Evolutionary conservation across 2,888 invertebrate species (phyloP), one percentile per base, ranked within the genome.

Genomic region (Yponomeuta cagnagella): DNA sequence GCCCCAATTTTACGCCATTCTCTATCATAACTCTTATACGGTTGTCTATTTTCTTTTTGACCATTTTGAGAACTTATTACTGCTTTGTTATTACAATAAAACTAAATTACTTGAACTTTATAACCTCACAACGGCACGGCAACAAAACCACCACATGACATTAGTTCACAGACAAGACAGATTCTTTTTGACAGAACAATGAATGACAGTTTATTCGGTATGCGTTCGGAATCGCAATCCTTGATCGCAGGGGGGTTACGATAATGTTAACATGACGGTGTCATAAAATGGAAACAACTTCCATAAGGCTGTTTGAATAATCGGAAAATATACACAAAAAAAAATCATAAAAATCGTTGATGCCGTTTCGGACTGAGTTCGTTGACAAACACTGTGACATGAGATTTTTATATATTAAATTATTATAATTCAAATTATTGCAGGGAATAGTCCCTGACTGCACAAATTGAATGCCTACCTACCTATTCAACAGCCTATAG

Each of bases 21-120:
- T 99, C 99, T 80, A 99, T 98, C 91, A 99, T 94, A 33, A 97
- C 95, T 69, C 98, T 94, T 73, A 99, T 97, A 71, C 99, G 95
- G 83, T 98, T 98, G 86, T 99, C 99, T 78, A 99, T 96, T 92
- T 99, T 99, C 89, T 98, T 98, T 77, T 97, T 95, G 65, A 96
- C 96, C 97, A 97, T 97, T 84, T 93, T 95, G 9, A 31, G 10
- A 8, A 30, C n/a, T 48, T 48, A 15, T 43, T 48, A n/a, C 10
- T 15, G 10, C 9, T n/a, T n/a, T 15, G n/a, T 48, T 68, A 9
- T 15, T 43, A 43, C 43, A 43, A 43, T 43, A 43, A 43, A 43
- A 43, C 43, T 6, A 23, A 23, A 43, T 23, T 37, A 23, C 43
- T 43, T 68, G 10, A 48, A n/a, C 1, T 48, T 68, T n/a, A 43